These are phyloP conservation scores for Aporophyla lueneburgensis DNA, from an alignment of 2,888 invertebrate species.

Conservation along the genomic window DNA sequence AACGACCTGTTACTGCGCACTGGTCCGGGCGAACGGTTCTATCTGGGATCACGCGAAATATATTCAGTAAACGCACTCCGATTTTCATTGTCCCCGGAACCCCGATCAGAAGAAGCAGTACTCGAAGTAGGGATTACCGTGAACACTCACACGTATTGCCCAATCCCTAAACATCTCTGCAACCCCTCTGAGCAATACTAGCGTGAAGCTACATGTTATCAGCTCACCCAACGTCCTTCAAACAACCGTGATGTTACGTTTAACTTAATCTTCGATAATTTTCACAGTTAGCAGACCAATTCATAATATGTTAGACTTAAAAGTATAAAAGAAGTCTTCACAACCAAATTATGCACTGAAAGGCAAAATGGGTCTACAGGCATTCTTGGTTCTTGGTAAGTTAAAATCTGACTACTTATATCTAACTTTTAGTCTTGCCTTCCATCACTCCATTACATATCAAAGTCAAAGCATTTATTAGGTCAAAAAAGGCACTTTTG, in stretches of 20 bases:
- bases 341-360: constrained; percentile 27
- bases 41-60: too few relatives aligned
- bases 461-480: too few relatives aligned
- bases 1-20: too few relatives aligned
- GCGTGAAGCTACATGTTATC: not conserved
- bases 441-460: not conserved
- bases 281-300: constrained; percentile 5
- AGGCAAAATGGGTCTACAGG: constrained; percentile 66
- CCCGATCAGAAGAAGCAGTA: too few relatives aligned
- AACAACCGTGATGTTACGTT: constrained; percentile 11
- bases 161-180: not conserved
- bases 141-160: too few relatives aligned
- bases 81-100: too few relatives aligned
- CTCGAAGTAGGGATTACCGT: too few relatives aligned
- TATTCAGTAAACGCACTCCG: too few relatives aligned
- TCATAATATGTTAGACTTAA: not conserved
- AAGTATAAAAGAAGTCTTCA: constrained; percentile 46
- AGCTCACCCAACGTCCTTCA: not conserved
- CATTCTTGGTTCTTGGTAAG: constrained; percentile 71
- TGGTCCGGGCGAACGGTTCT: too few relatives aligned
- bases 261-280: not conserved
- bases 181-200: too few relatives aligned
- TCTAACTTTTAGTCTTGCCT: not conserved
- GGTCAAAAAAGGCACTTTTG: too few relatives aligned
- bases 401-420: not conserved